Evolutionary conservation across 2,113 vertebrate genomes (phyloP), one percentile per base, ranked within the genome.

Genomic region (Carassius carassius): DNA sequence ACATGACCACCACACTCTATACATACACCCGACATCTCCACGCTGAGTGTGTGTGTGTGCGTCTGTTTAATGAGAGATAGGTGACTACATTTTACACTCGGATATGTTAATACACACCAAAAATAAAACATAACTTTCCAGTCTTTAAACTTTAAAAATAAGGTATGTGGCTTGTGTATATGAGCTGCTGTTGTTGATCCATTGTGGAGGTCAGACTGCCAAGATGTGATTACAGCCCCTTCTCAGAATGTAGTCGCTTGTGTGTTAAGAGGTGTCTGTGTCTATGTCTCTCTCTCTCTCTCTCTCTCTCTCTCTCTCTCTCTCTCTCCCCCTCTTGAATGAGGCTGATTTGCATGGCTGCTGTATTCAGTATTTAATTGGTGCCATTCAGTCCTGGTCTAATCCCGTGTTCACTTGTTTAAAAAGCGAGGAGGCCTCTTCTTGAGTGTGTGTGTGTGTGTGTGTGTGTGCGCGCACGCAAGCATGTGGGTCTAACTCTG

Each of bases 341-440:
- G 62, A 70, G 37, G 8, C 51, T 88, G 79, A 90, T 88, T 90
- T 90, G 87, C 87, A 90, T 90, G 87, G 81, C 80, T 83, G 83
- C 86, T 72, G 81, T 86, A 85, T 90, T 87, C 87, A 88, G 83
- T 63, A 84, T 81, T 90, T 90, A 90, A 90, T 90, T 90, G 87
- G 89, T 85, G 62, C 79, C 87, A 87, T 89, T 89, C 85, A 89
- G 87, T 83, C 77, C 62, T 86, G 82, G 63, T 83, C 82, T 89
- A 88, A 89, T 86, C 85, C 87, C 83, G 65, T 88, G 87, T 89
- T 88, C 76, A 78, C 80, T 85, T 85, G 69, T 89, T 85, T 86
- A 82, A 85, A 79, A 58, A 70, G n/a, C 41, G 78, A 75, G 60
- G 47, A 81, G 73, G 79, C 35, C 16, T 75, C 58, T 72, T 21